Conservation (phyloP, 2,888 invertebrate genomes). For the Galerucella nymphaeae region DNA sequence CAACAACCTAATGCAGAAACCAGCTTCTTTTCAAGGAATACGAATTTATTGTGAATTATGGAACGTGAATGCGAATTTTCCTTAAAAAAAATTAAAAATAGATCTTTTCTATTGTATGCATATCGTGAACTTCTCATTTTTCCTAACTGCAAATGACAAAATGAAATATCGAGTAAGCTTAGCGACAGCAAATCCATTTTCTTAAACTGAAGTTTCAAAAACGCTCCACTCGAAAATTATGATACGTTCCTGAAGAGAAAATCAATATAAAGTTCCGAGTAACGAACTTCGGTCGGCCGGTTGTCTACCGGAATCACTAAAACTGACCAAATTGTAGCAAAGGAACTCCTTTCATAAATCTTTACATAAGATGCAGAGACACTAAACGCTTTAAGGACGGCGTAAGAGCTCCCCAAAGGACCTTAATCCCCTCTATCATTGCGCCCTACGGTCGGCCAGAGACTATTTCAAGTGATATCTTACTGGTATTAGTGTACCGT, state of each 20-base stretch:
- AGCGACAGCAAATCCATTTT: neutral
- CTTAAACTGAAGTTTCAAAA: neutral
- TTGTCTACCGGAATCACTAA: slow-evolving; percentile 51
- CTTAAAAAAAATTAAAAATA: no score
- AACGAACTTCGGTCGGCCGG: slow-evolving; percentile 19
- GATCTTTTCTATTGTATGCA: no score
- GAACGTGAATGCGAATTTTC: no score
- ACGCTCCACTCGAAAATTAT: slow-evolving; percentile 9
- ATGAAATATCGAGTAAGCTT: neutral
- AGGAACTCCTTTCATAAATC: slow-evolving; percentile 56
- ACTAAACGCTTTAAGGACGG: slow-evolving; percentile 56
- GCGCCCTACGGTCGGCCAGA: slow-evolving; percentile 52
- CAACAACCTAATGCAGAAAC: no score
- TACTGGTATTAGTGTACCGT: slow-evolving; percentile 43
- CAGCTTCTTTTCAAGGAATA: no score
- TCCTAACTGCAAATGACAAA: neutral
- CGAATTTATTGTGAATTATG: no score
- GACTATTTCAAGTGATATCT: slow-evolving; percentile 50
- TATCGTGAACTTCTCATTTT: no score
- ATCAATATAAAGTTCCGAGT: slow-evolving; percentile 29
- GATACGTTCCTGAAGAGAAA: slow-evolving; percentile 25
- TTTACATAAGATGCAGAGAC: slow-evolving; percentile 60
- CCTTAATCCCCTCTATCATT: slow-evolving; percentile 59
- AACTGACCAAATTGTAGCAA: slow-evolving; percentile 53
- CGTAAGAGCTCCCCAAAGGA: slow-evolving; percentile 54